Evolutionary conservation across 2,888 invertebrate genomes (phyloP).

Genomic region (Lasioglossum morio): DNA sequence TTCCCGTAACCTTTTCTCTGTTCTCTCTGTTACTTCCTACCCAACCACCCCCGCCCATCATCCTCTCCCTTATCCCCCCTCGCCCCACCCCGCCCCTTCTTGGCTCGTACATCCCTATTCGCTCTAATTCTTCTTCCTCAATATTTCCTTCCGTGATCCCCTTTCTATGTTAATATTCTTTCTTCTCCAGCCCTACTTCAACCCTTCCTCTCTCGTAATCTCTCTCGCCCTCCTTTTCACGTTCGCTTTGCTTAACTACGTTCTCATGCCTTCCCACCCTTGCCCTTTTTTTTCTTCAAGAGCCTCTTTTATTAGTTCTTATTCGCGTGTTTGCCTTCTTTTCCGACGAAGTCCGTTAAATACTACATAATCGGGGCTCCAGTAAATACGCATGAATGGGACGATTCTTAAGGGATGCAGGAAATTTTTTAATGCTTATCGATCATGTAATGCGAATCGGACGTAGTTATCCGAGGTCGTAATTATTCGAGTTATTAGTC

Average conservation of each 20-base stretch:
- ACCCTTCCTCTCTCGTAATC: neutral
- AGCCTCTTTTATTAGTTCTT: neutral
- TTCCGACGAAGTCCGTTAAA: neutral
- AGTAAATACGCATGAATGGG: neutral
- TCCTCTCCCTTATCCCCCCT: no score
- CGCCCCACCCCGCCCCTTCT: neutral
- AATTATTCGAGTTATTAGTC: neutral
- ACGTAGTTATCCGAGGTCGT: neutral
- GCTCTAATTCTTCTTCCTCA: slow-evolving; percentile 19
- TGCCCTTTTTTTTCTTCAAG: neutral
- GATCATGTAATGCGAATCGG: neutral
- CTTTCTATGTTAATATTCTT: slow-evolving; percentile 8
- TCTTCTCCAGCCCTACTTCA: slow-evolving; percentile 19
- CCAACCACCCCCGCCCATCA: neutral
- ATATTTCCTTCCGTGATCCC: slow-evolving; percentile 6
- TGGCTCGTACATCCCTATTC: neutral
- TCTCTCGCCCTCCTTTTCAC: neutral
- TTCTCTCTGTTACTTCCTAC: neutral
- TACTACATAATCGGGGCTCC: neutral
- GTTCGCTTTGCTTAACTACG: neutral
- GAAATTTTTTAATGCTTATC: neutral
- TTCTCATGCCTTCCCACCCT: neutral
- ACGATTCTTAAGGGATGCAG: neutral
- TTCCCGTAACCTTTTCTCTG: neutral
- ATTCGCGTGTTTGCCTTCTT: neutral